Conservation (phyloP, 2,113 vertebrate species). For the Corythaixoides concolor region DNA sequence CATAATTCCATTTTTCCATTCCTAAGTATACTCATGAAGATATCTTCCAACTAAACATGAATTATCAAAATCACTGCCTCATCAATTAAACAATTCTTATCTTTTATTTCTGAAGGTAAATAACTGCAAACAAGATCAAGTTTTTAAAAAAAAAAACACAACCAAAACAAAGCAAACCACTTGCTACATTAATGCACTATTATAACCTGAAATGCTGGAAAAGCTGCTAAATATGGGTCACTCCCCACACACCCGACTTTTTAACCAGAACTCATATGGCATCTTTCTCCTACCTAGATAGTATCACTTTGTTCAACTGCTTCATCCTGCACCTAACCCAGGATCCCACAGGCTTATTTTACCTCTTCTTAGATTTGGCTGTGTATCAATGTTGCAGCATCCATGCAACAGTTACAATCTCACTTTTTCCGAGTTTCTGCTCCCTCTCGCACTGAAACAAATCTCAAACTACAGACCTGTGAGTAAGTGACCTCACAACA, state of each 20-base stretch:
- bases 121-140: background rate
- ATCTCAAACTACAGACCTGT: background rate
- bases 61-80: background rate
- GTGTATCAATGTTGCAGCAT: background rate
- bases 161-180: background rate
- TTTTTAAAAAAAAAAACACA: background rate
- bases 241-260: background rate
- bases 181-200: background rate
- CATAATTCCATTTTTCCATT: background rate
- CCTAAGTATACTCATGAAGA: background rate
- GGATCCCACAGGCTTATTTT: background rate
- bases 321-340: accelerated
- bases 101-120: background rate
- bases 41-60: background rate
- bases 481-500: background rate
- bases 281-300: background rate
- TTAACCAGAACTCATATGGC: background rate
- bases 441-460: background rate
- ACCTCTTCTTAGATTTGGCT: background rate
- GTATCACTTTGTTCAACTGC: background rate
- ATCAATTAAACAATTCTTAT: background rate
- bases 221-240: background rate
- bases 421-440: background rate
- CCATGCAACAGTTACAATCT: background rate
- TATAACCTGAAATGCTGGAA: background rate